A percentile compares a stretch with the other conserved stretches of the same genome.
phyloP scores from a whole-genome alignment of 1,140 invertebrate genomes.

The Oryctes rhinoceros region DNA sequence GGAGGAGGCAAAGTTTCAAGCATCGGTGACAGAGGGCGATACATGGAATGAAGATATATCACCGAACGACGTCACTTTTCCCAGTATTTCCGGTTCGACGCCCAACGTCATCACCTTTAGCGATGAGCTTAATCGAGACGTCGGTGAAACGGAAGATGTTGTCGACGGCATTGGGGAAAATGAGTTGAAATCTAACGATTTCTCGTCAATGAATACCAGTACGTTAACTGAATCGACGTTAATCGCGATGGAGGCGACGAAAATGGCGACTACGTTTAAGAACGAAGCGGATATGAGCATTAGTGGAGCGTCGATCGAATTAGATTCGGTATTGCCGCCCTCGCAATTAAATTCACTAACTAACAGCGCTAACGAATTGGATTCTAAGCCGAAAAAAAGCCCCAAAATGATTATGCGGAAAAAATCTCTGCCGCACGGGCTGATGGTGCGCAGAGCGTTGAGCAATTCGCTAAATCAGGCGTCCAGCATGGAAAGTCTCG shows the following conservation, averaged over 20 bases:
- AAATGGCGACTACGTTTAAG: constrained; percentile 70
- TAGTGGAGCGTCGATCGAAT: constrained; percentile 67
- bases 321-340: constrained; percentile 81
- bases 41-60: constrained; percentile 79
- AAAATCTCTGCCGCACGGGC: constrained; percentile 72
- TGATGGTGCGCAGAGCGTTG: constrained; percentile 75
- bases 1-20: constrained; percentile 49
- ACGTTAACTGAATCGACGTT: constrained; percentile 72
- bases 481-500: constrained; percentile 64
- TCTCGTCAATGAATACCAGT: constrained; percentile 56
- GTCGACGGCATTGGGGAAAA: constrained; percentile 47
- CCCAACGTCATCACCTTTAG: constrained; percentile 75
- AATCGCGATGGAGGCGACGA: constrained; percentile 77
- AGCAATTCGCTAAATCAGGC: constrained; percentile 67
- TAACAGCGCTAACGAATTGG: constrained; percentile 64
- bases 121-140: constrained; percentile 65
- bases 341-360: constrained; percentile 76
- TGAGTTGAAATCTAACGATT: constrained; percentile 55
- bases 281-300: constrained; percentile 70
- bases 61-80: constrained; percentile 79
- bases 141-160: constrained; percentile 41
- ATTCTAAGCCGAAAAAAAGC: constrained; percentile 54
- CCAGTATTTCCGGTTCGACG: constrained; percentile 77
- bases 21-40: constrained; percentile 57
- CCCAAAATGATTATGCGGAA: constrained; percentile 63